Evolutionary conservation across 2,797 vertebrate species (phyloP).

Genomic region (Geotrypetes seraphini): DNA sequence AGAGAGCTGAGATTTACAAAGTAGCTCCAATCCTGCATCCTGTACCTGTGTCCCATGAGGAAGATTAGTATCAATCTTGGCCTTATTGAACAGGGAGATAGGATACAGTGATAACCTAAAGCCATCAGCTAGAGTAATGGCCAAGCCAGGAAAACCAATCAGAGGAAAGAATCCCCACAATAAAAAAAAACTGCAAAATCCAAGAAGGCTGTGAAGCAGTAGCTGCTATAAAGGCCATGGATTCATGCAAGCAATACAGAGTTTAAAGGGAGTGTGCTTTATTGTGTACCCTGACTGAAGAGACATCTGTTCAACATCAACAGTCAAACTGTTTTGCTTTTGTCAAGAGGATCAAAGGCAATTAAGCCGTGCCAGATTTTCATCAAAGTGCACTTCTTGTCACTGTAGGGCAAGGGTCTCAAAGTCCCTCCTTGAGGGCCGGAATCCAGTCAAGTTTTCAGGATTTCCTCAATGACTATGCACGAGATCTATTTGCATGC

Average conservation of each 20-base stretch:
- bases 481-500: too few species aligned
- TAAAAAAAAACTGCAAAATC: constrained; percentile 43
- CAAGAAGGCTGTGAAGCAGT: constrained; percentile 39
- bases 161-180: constrained; percentile 48
- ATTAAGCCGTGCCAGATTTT: constrained; percentile 15
- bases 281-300: constrained; percentile 37
- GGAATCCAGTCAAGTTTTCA: too few species aligned
- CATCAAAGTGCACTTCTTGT: constrained; percentile 21
- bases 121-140: constrained; percentile 62
- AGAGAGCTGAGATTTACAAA: constrained; percentile 62
- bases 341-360: constrained; percentile 14
- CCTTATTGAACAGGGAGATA: constrained; percentile 63
- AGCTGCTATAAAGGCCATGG: constrained; percentile 26
- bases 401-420: too few species aligned
- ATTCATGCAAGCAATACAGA: constrained; percentile 27
- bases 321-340: constrained; percentile 18
- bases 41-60: constrained; percentile 55
- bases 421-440: too few species aligned
- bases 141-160: constrained; percentile 63
- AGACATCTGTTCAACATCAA: constrained; percentile 23
- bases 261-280: constrained; percentile 31
- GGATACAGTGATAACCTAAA: constrained; percentile 61
- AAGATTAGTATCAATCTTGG: constrained; percentile 67
- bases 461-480: too few species aligned
- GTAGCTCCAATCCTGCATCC: constrained; percentile 45